These are phyloP conservation scores for Diachrysia chrysitis DNA, from an alignment of 2,888 invertebrate species.

Conservation along the genomic window DNA sequence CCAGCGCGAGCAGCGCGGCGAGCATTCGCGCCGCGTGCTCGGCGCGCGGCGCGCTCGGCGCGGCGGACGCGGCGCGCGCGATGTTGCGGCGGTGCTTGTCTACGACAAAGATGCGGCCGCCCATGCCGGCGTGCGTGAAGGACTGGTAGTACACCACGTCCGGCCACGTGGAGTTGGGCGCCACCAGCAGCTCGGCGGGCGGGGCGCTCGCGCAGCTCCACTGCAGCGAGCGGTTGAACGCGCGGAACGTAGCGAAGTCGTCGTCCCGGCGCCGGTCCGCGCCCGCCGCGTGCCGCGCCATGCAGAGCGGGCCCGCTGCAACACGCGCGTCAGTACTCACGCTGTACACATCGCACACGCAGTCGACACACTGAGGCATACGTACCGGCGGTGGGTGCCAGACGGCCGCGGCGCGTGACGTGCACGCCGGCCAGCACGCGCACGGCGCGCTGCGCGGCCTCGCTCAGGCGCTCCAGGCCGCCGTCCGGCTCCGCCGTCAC, in stretches of 20 bases:
- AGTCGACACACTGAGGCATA: background rate
- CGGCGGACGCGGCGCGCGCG: conserved; percentile 56
- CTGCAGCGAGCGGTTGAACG: conserved; percentile 94
- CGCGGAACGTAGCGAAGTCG: conserved; percentile 93
- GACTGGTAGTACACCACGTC: conserved; percentile 98
- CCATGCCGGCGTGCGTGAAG: conserved; percentile 97
- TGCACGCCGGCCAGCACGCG: conserved; percentile 91
- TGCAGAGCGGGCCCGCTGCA: conserved; percentile 94
- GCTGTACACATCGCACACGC: background rate
- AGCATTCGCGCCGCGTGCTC: conserved; percentile 7
- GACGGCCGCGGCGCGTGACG: conserved; percentile 94
- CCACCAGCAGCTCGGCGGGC: conserved; percentile 92
- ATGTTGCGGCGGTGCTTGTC: conserved; percentile 91
- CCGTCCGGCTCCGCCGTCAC: conserved; percentile 96
- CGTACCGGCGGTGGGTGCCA: conserved; percentile 92
- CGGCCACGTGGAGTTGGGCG: conserved; percentile 97
- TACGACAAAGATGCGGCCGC: conserved; percentile 97
- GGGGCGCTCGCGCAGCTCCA: conserved; percentile 93
- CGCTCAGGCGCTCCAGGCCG: conserved; percentile 92
- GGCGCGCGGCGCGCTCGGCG: conserved; percentile 8
- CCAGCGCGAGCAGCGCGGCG: background rate
- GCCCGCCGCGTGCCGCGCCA: conserved; percentile 90
- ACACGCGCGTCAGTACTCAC: background rate
- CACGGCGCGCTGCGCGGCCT: conserved; percentile 83
- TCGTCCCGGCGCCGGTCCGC: conserved; percentile 94